phyloP scores from a whole-genome alignment of 2,797 vertebrate species.

The Neostethus bicornis region DNA sequence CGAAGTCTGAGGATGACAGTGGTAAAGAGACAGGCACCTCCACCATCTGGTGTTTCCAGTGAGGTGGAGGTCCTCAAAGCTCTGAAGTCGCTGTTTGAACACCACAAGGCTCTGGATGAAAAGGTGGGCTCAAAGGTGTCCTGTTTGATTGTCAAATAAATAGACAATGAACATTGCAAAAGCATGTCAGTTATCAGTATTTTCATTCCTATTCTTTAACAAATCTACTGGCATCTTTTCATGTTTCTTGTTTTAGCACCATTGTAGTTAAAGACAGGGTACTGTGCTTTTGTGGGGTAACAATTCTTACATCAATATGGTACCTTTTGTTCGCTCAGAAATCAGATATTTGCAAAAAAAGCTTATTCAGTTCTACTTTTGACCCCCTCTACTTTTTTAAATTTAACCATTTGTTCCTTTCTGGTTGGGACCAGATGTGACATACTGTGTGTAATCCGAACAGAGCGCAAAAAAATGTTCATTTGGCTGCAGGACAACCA shows the following conservation, averaged over 20 bases:
- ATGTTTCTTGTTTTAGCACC: conserved; percentile 8
- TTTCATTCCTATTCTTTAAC: conserved; percentile 24
- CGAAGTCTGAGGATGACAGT: conserved; percentile 96
- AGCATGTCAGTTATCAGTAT: neutral
- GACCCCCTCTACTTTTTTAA: too few relatives aligned
- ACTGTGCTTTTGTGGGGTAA: too few relatives aligned
- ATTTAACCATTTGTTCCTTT: too few relatives aligned
- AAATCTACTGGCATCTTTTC: conserved; percentile 1
- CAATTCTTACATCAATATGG: too few relatives aligned
- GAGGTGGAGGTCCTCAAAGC: conserved; percentile 98
- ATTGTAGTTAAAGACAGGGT: conserved; percentile 26
- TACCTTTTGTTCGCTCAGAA: too few relatives aligned
- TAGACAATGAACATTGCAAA: neutral
- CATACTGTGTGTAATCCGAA: too few relatives aligned
- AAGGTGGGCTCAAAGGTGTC: conserved; percentile 80
- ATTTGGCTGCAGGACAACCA: too few relatives aligned
- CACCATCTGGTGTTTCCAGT: conserved; percentile 93
- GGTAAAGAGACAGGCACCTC: conserved; percentile 94
- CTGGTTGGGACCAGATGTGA: too few relatives aligned
- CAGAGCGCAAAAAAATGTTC: too few relatives aligned
- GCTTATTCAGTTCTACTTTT: too few relatives aligned
- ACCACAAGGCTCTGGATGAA: conserved; percentile 96
- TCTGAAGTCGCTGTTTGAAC: conserved; percentile 95
- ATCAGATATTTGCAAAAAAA: too few relatives aligned
- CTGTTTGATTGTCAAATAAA: neutral